Percentiles rank a stretch among this genome's conserved stretches.
These are phyloP conservation scores for Pecten maximus DNA, from an alignment of 2,888 invertebrate genomes.

Conservation along the genomic window DNA sequence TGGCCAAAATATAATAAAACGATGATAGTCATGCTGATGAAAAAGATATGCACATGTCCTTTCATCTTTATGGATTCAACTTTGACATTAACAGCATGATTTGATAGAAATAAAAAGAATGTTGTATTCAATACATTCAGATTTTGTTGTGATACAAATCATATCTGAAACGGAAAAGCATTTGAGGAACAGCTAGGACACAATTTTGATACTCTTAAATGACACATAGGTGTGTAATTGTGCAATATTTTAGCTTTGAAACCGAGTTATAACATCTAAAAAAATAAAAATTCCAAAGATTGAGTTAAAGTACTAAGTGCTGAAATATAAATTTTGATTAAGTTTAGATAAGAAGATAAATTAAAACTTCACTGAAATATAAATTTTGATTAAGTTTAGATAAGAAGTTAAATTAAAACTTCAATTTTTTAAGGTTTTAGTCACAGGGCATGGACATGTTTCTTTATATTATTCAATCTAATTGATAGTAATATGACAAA, in stretches of 20 bases:
- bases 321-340: no score
- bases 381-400: no score
- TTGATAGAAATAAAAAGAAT: neutral
- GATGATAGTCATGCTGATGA: neutral
- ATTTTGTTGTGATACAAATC: no score
- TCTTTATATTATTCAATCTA: neutral
- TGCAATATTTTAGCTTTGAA: no score
- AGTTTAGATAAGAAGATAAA: no score
- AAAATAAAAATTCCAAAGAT: no score
- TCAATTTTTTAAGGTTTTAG: neutral
- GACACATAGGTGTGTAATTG: no score
- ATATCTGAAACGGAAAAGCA: neutral
- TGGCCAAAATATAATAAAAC: neutral
- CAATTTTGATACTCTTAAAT: no score
- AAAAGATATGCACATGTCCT: neutral
- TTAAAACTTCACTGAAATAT: no score
- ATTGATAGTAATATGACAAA: neutral
- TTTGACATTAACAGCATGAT: neutral
- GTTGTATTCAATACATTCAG: neutral
- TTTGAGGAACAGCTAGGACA: no score
- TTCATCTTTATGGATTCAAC: neutral
- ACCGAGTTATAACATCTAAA: no score
- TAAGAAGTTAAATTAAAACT: neutral
- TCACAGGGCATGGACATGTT: neutral
- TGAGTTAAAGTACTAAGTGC: no score